A percentile compares a stretch with the other conserved stretches of the same genome.
Evolutionary conservation across 2,113 vertebrate species (phyloP).

Genomic region (Hyperoodon ampullatus): DNA sequence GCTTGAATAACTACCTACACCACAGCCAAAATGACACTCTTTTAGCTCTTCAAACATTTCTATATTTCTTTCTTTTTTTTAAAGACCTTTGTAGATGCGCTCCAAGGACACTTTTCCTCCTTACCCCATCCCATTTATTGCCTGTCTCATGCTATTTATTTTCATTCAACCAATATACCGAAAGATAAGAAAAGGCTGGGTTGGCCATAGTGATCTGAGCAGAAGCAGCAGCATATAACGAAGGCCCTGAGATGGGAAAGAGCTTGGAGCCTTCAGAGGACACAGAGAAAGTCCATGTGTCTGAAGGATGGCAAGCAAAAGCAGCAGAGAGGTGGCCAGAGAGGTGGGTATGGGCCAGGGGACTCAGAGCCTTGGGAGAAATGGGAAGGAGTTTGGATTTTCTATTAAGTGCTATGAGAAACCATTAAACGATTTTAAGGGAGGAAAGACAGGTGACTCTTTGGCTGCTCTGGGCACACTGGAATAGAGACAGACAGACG

Average conservation of each 20-base stretch:
- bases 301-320: neutral
- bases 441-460: neutral
- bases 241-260: neutral
- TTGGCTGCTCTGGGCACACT: neutral
- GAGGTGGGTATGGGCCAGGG: neutral
- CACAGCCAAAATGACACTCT: neutral
- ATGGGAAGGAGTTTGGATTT: neutral
- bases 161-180: constrained; percentile 9
- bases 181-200: neutral
- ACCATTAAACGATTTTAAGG: neutral
- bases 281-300: neutral
- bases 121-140: neutral
- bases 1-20: neutral
- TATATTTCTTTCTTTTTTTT: neutral
- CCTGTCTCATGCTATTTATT: neutral
- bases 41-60: neutral
- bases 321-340: neutral
- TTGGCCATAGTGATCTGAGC: neutral
- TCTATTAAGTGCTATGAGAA: neutral
- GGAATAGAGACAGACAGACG: neutral
- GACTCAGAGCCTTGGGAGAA: neutral
- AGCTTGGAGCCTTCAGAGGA: neutral
- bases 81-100: neutral
- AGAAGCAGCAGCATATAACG: neutral
- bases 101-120: neutral